Evolutionary conservation across 2,888 invertebrate species (phyloP).

Genomic region (Alentia gelatinosa): DNA sequence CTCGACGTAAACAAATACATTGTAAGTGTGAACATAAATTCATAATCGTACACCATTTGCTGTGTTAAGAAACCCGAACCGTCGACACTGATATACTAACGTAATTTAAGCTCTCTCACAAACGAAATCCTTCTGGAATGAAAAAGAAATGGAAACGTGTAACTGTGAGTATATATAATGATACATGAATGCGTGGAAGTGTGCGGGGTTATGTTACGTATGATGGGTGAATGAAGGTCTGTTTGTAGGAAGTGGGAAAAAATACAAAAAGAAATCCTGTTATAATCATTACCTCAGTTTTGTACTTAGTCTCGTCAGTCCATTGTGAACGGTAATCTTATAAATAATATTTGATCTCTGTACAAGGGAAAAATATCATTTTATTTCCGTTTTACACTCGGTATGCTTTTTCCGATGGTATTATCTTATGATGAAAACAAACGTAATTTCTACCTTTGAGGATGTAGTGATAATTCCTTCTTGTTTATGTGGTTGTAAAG

Average conservation of each 20-base stretch:
- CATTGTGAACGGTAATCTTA: neutral
- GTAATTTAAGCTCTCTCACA: neutral
- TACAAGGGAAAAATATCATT: no score
- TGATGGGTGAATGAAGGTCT: neutral
- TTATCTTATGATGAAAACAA: neutral
- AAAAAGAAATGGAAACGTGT: neutral
- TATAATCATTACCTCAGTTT: neutral
- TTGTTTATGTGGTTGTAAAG: neutral
- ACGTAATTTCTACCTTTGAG: neutral
- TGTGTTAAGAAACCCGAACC: neutral
- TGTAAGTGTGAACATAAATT: neutral
- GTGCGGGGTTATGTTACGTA: neutral
- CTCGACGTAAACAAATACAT: neutral
- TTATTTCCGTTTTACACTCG: no score
- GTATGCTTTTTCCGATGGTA: no score
- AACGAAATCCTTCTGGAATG: slow-evolving; percentile 40
- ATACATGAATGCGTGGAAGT: neutral
- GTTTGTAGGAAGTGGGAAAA: neutral
- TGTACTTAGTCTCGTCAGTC: neutral
- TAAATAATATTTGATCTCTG: neutral
- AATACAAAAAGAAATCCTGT: neutral
- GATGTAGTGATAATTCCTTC: neutral
- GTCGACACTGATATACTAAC: neutral
- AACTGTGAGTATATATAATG: neutral
- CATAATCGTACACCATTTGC: neutral